Base-by-base conservation (phyloP, 1,140 invertebrate genomes). In the Drosophila orosa region DNA sequence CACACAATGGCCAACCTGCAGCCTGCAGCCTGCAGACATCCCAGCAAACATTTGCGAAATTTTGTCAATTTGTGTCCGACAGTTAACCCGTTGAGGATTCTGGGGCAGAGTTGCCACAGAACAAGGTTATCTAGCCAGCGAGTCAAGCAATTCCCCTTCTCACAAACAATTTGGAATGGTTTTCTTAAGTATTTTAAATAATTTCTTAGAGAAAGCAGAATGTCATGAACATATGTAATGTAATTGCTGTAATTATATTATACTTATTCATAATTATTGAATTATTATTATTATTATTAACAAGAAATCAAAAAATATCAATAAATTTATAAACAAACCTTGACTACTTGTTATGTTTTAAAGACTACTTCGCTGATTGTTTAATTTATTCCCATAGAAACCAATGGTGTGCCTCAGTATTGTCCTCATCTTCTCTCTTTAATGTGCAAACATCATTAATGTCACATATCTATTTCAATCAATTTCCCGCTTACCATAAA, bases 31-130 rank as follows among this genome's bases (percentile, higher is more conserved):
- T 54, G 50, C 35, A 33, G 44, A 45, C 68, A 48, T 37, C 17
- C 50, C 56, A 45, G 33, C 73, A 59, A 67, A 59, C 37, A 65
- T 78, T 79, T 61, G 55, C 47, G 37, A 62, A 61, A 62, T 68
- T 63, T 56, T 73, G 80, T 84, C 81, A 76, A 80, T 85, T 76
- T 72, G 61, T 65, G 50, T 80, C 37, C 24, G 77, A 74, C 66
- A 54, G 19, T 54, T 54, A 73, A 58, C 48, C 76, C 66, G 5
- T 19, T 66, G 37, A 19, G 29, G 24, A 27, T 58, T 29, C 13
- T 15, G 29, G 29, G 22, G 12, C 19, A 4, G 13, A 19, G n/a
- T 19, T 19, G 10, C 0, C 5, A 1, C 25, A 19, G 25, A 19
- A n/a, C 10, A 12, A 8, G 3, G 25, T 50, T 29, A 29, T 19